A percentile compares a stretch with the other conserved stretches of the same genome.
These are phyloP conservation scores for Ashinkailepas kermadecensis DNA, from an alignment of 2,888 invertebrate genomes.

Conservation along the genomic window DNA sequence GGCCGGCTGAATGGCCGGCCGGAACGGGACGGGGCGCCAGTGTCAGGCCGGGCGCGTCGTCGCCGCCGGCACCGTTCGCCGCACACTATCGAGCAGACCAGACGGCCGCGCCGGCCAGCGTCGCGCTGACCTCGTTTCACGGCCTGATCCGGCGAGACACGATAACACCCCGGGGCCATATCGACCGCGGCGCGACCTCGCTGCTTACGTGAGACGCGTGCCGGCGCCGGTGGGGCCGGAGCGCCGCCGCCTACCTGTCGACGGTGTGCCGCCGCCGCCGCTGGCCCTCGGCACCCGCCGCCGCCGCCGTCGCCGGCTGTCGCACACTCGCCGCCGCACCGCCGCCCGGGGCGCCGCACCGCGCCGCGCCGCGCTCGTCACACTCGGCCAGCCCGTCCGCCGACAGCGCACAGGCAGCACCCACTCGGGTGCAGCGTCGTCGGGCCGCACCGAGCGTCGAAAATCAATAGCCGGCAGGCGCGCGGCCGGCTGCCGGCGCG, in stretches of 20 bases:
- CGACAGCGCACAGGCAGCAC: no score
- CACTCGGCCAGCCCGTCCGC: no score
- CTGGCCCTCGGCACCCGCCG: neutral
- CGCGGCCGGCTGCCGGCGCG: neutral
- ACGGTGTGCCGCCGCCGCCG: neutral
- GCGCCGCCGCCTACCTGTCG: neutral
- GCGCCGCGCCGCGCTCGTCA: no score
- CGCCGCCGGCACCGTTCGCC: no score
- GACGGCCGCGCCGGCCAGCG: neutral
- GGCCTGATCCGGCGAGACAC: neutral
- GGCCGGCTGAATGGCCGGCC: no score
- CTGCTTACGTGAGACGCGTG: neutral
- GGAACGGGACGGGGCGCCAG: no score
- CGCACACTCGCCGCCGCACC: no score
- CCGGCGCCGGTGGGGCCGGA: neutral
- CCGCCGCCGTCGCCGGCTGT: no score
- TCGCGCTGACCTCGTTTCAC: neutral
- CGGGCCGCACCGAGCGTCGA: neutral
- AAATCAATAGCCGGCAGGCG: neutral
- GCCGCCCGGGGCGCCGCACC: no score
- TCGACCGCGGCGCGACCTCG: neutral
- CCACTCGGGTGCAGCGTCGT: no score
- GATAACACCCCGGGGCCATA: conserved; percentile 5
- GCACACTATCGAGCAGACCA: no score
- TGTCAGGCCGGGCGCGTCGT: no score